These are phyloP conservation scores for Spinibarbus caldwelli DNA, from an alignment of 2,797 vertebrate genomes.

Conservation along the genomic window DNA sequence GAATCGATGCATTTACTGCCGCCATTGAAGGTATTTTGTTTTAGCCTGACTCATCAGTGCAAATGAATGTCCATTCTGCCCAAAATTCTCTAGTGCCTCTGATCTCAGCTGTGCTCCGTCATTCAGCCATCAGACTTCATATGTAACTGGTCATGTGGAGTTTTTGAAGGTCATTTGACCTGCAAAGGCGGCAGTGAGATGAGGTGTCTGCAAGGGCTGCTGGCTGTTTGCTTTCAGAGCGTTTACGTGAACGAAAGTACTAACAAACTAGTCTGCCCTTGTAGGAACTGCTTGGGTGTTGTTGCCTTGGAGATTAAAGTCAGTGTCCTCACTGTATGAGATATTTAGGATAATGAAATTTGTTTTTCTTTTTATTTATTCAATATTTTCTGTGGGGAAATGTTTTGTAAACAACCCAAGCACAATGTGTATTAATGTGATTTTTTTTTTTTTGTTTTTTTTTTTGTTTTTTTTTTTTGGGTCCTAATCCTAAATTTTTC, in stretches of 20 bases:
- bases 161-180: slow-evolving; percentile 27
- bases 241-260: slow-evolving; percentile 15
- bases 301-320: slow-evolving; percentile 41
- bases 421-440: slow-evolving; percentile 54
- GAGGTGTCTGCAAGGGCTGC: slow-evolving; percentile 21
- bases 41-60: neutral
- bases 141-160: neutral
- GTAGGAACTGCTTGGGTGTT: slow-evolving; percentile 30
- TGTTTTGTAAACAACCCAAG: slow-evolving; percentile 49
- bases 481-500: slow-evolving; percentile 47
- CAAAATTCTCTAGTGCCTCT: neutral
- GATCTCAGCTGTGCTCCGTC: neutral
- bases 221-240: slow-evolving; percentile 26
- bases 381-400: slow-evolving; percentile 55
- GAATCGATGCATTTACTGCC: neutral
- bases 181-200: neutral
- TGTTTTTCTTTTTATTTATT: slow-evolving; percentile 49
- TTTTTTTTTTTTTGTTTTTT: slow-evolving; percentile 59
- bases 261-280: slow-evolving; percentile 38
- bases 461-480: slow-evolving; percentile 53
- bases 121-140: slow-evolving; percentile 18
- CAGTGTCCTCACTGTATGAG: slow-evolving; percentile 55
- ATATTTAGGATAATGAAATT: slow-evolving; percentile 64
- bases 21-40: neutral
- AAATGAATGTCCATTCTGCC: neutral